Evolutionary conservation across 2,888 invertebrate species (phyloP).

Genomic region (Seira musarum): DNA sequence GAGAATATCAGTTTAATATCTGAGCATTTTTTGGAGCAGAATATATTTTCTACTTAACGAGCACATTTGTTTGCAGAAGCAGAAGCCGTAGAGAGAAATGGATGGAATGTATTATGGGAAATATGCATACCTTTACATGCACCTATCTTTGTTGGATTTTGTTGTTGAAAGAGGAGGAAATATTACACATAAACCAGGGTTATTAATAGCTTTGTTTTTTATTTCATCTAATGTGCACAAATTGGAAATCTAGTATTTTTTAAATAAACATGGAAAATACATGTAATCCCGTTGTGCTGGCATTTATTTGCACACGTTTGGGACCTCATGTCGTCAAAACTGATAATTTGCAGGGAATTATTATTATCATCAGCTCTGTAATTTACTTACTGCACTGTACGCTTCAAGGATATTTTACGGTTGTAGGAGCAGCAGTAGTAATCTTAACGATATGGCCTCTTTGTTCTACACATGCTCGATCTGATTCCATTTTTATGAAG

Average conservation of each 20-base stretch:
- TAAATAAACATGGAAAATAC: background rate
- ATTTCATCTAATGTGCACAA: background rate
- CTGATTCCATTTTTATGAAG: too few relatives aligned
- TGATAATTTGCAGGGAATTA: background rate
- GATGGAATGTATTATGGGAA: background rate
- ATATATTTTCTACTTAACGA: constrained; percentile 38
- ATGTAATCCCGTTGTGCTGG: background rate
- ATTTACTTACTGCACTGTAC: too few relatives aligned
- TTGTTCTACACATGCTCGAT: background rate
- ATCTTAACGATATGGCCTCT: background rate
- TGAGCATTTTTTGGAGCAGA: constrained; percentile 28
- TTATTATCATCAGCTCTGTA: background rate
- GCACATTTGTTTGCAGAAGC: constrained; percentile 49
- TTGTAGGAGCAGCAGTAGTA: background rate
- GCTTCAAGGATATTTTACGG: background rate
- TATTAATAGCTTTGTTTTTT: background rate
- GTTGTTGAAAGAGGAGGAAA: background rate
- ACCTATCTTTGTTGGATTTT: background rate
- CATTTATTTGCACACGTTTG: background rate
- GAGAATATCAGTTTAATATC: constrained; percentile 43
- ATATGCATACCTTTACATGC: too few relatives aligned
- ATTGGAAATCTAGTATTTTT: background rate
- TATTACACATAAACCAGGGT: background rate
- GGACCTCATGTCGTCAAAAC: background rate
- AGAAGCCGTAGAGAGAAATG: constrained; percentile 11